phyloP scores from a whole-genome alignment of 1,140 invertebrate species.

The Magallana angulata region DNA sequence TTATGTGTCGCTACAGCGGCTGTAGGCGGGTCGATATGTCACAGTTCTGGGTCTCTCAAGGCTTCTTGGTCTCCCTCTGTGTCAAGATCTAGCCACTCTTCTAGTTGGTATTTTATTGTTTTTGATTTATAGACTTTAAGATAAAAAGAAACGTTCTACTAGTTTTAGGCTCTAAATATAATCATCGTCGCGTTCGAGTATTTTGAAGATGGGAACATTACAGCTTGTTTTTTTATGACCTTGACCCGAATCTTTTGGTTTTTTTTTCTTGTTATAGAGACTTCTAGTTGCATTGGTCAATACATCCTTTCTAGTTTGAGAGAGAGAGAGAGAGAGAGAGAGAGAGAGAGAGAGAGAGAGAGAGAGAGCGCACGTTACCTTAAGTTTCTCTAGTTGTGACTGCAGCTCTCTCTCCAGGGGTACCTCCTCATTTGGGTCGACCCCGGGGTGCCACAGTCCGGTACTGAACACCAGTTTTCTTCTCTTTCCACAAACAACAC shows the following conservation, averaged over 20 bases:
- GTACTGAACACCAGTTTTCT: slow-evolving; percentile 74
- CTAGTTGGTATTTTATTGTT: not conserved
- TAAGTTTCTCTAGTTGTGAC: slow-evolving; percentile 54
- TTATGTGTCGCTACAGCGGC: not conserved
- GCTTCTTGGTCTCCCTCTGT: not conserved
- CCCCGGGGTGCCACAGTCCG: slow-evolving; percentile 77
- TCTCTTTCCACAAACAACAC: slow-evolving; percentile 76
- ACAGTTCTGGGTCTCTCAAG: not conserved
- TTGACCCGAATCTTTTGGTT: not conserved
- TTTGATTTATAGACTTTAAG: not conserved
- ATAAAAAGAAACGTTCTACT: not conserved
- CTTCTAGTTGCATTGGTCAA: too few relatives aligned
- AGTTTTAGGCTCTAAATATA: not conserved
- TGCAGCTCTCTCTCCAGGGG: slow-evolving; percentile 67
- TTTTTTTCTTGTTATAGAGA: not conserved
- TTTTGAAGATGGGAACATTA: not conserved
- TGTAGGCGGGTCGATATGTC: not conserved
- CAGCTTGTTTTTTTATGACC: not conserved
- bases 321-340: too few relatives aligned
- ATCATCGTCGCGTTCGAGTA: not conserved
- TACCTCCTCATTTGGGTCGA: slow-evolving; percentile 69
- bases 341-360: too few relatives aligned
- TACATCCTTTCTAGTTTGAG: too few relatives aligned
- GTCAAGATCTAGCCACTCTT: not conserved
- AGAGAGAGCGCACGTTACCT: slow-evolving; percentile 40